A percentile compares a stretch with the other conserved stretches of the same genome.
Evolutionary conservation across 2,113 vertebrate genomes (phyloP).

Genomic region (Eidolon helvum): DNA sequence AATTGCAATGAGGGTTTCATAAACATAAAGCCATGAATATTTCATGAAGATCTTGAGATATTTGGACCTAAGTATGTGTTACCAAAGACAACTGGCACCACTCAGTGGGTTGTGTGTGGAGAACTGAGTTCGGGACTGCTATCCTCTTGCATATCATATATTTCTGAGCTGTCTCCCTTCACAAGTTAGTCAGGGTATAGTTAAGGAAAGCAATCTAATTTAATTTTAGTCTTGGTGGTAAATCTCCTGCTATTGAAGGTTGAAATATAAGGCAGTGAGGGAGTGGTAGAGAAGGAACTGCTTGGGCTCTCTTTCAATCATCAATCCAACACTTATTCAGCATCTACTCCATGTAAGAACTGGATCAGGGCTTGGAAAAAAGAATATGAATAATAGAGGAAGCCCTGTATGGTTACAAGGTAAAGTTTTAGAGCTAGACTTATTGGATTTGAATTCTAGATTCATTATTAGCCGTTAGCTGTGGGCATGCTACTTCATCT

Average conservation of each 20-base stretch:
- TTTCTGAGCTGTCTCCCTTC: conserved; percentile 37
- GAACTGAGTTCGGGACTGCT: background rate
- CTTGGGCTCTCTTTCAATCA: background rate
- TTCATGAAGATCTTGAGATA: conserved; percentile 62
- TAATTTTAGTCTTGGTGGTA: conserved; percentile 42
- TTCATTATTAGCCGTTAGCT: background rate
- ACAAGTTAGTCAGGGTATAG: background rate
- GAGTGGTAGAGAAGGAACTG: background rate
- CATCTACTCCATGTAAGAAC: background rate
- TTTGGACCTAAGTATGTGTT: conserved; percentile 26
- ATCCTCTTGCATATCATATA: background rate
- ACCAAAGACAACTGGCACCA: conserved; percentile 18
- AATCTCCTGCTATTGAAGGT: conserved; percentile 9
- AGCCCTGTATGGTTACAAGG: background rate
- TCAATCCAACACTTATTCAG: background rate
- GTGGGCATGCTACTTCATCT: background rate
- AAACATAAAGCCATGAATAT: conserved; percentile 65
- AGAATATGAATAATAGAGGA: background rate
- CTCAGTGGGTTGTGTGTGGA: background rate
- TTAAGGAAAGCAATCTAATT: conserved; percentile 65
- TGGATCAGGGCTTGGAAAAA: background rate
- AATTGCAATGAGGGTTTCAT: conserved; percentile 59
- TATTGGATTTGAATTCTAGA: background rate
- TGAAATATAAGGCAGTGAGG: background rate
- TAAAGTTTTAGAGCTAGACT: background rate